Evolutionary conservation across 2,888 invertebrate genomes (phyloP).

Genomic region (Melikaiella ostensackeni): DNA sequence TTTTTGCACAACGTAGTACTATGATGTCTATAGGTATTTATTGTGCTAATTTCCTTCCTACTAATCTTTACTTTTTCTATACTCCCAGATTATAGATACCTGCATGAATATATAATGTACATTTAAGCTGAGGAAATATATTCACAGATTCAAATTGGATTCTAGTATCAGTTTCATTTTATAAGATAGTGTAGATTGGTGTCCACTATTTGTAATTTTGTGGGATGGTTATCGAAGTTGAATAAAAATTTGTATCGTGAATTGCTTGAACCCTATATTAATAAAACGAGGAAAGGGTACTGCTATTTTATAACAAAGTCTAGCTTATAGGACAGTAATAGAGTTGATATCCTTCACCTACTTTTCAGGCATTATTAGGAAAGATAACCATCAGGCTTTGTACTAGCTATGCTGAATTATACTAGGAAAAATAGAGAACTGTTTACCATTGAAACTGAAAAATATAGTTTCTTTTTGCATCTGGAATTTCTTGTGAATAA

Average conservation of each 20-base stretch:
- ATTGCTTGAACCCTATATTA: neutral
- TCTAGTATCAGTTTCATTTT: neutral
- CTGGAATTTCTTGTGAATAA: neutral
- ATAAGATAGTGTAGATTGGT: neutral
- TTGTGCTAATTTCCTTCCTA: neutral
- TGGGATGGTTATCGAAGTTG: neutral
- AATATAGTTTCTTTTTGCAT: neutral
- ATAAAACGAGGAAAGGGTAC: neutral
- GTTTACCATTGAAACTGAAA: neutral
- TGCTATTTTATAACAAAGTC: neutral
- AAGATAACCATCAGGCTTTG: slow-evolving; percentile 27
- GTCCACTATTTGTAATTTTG: neutral
- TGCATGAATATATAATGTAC: neutral
- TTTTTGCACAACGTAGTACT: neutral
- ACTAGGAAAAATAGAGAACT: neutral
- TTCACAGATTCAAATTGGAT: neutral
- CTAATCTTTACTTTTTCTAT: neutral
- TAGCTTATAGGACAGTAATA: neutral
- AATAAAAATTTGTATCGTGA: neutral
- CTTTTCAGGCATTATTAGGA: slow-evolving; percentile 18
- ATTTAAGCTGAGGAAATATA: neutral
- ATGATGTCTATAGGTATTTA: neutral
- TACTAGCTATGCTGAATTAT: neutral
- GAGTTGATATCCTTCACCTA: slow-evolving; percentile 9
- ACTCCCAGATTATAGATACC: neutral